Evolutionary conservation across 2,797 vertebrate genomes (phyloP).

Genomic region (Leuciscus waleckii): DNA sequence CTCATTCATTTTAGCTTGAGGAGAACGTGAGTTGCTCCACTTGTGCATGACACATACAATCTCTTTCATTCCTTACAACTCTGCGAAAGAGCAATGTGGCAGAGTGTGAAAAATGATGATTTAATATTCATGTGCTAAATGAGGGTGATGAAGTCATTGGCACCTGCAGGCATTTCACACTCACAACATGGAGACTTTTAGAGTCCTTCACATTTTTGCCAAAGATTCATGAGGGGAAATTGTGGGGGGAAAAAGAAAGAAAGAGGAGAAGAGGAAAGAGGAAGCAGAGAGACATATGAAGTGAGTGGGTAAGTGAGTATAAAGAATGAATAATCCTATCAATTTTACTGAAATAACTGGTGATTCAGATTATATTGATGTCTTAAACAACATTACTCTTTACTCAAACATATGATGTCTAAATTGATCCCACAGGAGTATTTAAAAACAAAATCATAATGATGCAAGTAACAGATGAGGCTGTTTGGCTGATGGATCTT

Average conservation of each 20-base stretch:
- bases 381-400: neutral
- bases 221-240: neutral
- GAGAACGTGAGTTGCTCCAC: neutral
- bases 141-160: conserved; percentile 35
- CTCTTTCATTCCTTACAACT: conserved; percentile 45
- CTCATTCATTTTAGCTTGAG: conserved; percentile 31
- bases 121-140: conserved; percentile 49
- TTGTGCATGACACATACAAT: conserved; percentile 29
- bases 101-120: conserved; percentile 42
- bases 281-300: neutral
- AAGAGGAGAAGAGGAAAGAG: neutral
- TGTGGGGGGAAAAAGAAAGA: neutral
- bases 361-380: conserved; percentile 3
- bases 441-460: conserved; percentile 56
- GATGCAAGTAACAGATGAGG: conserved; percentile 60
- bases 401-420: neutral
- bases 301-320: neutral
- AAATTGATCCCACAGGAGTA: conserved; percentile 16
- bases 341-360: neutral
- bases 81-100: conserved; percentile 42
- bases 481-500: conserved; percentile 62
- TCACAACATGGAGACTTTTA: conserved; percentile 16
- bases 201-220: neutral
- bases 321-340: conserved; percentile 12
- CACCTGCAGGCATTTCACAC: conserved; percentile 44